These are phyloP conservation scores for Percina caprodes DNA, from an alignment of 2,113 vertebrate genomes.

Conservation along the genomic window DNA sequence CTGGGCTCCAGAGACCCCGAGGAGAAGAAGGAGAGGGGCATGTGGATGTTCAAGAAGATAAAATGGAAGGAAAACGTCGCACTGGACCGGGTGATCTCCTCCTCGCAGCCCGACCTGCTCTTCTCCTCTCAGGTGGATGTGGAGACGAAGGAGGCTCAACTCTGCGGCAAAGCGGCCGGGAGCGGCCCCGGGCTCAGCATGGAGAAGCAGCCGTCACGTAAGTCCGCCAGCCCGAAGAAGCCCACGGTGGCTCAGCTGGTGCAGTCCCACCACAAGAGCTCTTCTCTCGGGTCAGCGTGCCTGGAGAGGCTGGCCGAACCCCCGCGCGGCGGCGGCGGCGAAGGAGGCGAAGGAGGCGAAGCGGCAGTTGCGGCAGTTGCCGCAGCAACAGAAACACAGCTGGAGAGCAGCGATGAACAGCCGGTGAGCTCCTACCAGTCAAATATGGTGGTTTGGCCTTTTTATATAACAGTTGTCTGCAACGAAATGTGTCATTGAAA, in stretches of 20 bases:
- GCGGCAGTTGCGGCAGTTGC: slow-evolving; percentile 21
- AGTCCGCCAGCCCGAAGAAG: slow-evolving; percentile 38
- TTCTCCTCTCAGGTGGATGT: slow-evolving; percentile 79
- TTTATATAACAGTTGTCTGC: too few species aligned
- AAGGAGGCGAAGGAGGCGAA: background rate
- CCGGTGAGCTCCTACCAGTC: slow-evolving; percentile 44
- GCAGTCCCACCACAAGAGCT: slow-evolving; percentile 90
- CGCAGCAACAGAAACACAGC: slow-evolving; percentile 4
- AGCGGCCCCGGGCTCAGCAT: slow-evolving; percentile 53
- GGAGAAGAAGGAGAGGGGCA: slow-evolving; percentile 69
- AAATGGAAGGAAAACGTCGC: slow-evolving; percentile 79
- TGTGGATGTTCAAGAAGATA: slow-evolving; percentile 83
- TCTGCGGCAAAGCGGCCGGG: slow-evolving; percentile 55
- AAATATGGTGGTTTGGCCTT: background rate
- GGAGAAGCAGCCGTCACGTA: slow-evolving; percentile 43
- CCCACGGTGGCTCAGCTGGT: slow-evolving; percentile 75
- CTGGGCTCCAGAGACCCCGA: slow-evolving; percentile 77
- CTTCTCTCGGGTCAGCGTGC: slow-evolving; percentile 70
- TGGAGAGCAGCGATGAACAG: slow-evolving; percentile 16
- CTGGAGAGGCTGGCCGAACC: slow-evolving; percentile 65
- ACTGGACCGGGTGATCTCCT: slow-evolving; percentile 89
- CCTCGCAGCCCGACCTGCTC: slow-evolving; percentile 91
- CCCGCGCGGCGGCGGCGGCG: background rate
- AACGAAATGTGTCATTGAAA: background rate
- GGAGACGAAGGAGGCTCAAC: slow-evolving; percentile 60